A percentile compares a stretch with the other conserved stretches of the same genome.
phyloP scores from a whole-genome alignment of 2,797 vertebrate genomes.

The Poecilia picta region DNA sequence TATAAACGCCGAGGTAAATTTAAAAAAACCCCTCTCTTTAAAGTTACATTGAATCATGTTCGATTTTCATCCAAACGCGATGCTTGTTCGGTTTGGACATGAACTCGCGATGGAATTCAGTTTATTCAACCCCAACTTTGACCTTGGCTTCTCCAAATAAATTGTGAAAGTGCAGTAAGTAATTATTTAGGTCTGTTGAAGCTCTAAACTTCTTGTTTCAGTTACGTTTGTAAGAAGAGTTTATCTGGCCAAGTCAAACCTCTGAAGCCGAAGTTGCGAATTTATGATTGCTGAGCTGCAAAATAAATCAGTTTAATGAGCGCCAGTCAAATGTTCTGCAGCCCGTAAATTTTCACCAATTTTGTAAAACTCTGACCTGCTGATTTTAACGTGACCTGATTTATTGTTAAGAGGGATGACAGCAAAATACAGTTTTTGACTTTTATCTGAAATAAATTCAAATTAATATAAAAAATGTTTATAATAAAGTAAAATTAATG shows the following conservation, averaged over 20 bases:
- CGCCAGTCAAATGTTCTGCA: not conserved
- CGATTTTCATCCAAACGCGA: slow-evolving; percentile 28
- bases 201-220: slow-evolving; percentile 47
- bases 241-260: slow-evolving; percentile 20
- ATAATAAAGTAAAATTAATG: not conserved
- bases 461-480: not conserved
- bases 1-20: slow-evolving; percentile 25
- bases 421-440: not conserved
- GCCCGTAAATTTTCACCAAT: not conserved
- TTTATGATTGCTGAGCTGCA: slow-evolving; percentile 35
- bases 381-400: not conserved
- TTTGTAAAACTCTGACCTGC: not conserved
- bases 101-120: slow-evolving; percentile 55
- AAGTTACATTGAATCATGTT: slow-evolving; percentile 25
- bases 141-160: slow-evolving; percentile 71
- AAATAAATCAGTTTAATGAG: slow-evolving; percentile 49
- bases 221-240: slow-evolving; percentile 32
- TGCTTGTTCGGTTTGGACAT: slow-evolving; percentile 14
- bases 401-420: not conserved
- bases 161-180: slow-evolving; percentile 47
- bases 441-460: not conserved
- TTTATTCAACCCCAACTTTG: slow-evolving; percentile 41
- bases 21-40: not conserved
- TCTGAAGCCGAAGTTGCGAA: slow-evolving; percentile 9
- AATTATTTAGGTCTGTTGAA: slow-evolving; percentile 51